Percentiles rank a stretch among this genome's conserved stretches.
phyloP scores from a whole-genome alignment of 2,113 vertebrate genomes.

The Nesogale talazaci region DNA sequence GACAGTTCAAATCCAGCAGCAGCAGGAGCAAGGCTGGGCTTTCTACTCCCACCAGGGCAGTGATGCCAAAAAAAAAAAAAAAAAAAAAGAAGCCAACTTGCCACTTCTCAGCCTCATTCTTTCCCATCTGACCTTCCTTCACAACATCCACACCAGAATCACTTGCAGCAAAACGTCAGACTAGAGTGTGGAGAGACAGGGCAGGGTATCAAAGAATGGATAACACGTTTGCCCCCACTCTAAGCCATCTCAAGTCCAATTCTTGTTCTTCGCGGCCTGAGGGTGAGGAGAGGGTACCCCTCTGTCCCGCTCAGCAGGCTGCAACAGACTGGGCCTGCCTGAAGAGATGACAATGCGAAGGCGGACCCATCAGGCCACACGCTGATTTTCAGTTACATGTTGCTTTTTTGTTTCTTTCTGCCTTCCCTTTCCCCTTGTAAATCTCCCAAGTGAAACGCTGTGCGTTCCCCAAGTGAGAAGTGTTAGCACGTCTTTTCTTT shows the following conservation, averaged over 20 bases:
- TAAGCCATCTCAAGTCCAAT: conserved; percentile 12
- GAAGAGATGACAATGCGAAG: conserved; percentile 72
- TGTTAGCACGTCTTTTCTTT: conserved; percentile 77
- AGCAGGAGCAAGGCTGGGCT: no score
- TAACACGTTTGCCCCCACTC: not conserved
- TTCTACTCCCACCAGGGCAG: no score
- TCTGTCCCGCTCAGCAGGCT: conserved; percentile 24
- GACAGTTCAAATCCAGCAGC: no score
- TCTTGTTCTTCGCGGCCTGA: not conserved
- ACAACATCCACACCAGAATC: not conserved
- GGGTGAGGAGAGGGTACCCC: not conserved
- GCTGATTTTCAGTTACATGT: conserved; percentile 68
- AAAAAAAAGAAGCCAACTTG: conserved; percentile 10
- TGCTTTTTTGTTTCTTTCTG: conserved; percentile 33
- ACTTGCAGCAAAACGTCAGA: not conserved
- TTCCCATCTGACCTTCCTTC: conserved; percentile 18
- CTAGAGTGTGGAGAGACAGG: not conserved
- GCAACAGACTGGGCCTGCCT: conserved; percentile 53
- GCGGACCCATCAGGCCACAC: conserved; percentile 69
- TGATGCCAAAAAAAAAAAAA: no score
- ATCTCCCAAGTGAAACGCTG: conserved; percentile 75
- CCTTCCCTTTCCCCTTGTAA: conserved; percentile 46
- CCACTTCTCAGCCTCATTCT: conserved; percentile 20
- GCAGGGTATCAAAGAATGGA: not conserved
- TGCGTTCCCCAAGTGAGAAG: conserved; percentile 78